These are phyloP conservation scores for Seriola quinqueradiata DNA, from an alignment of 2,113 vertebrate species.

Conservation along the genomic window DNA sequence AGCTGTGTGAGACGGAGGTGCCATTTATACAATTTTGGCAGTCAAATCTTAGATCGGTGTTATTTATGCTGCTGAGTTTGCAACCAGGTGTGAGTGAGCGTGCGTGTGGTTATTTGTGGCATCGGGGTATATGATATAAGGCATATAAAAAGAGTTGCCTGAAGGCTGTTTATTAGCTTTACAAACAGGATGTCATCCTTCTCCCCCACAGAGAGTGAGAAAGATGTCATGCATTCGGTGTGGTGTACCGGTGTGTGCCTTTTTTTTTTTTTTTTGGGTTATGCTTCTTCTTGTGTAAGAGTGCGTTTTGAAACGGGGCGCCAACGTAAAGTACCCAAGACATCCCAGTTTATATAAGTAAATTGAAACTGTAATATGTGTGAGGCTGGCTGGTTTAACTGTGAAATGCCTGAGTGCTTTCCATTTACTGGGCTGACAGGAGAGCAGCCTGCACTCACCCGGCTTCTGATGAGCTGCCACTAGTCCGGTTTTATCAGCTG, in stretches of 20 bases:
- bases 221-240: conserved; percentile 44
- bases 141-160: conserved; percentile 63
- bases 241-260: conserved; percentile 4
- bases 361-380: conserved; percentile 69
- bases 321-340: conserved; percentile 42
- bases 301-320: conserved; percentile 22
- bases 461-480: conserved; percentile 53
- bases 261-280: neutral
- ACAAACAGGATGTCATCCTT: conserved; percentile 58
- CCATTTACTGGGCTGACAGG: conserved; percentile 60
- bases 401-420: conserved; percentile 64
- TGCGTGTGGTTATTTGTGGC: conserved; percentile 47
- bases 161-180: conserved; percentile 75
- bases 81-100: conserved; percentile 51
- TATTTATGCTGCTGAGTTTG: conserved; percentile 70
- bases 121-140: conserved; percentile 57
- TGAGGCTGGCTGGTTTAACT: conserved; percentile 60
- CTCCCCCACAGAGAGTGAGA: conserved; percentile 41
- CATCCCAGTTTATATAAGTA: conserved; percentile 64
- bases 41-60: conserved; percentile 52
- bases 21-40: conserved; percentile 46
- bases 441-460: conserved; percentile 35
- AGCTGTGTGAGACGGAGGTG: conserved; percentile 49
- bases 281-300: conserved; percentile 24
- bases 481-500: conserved; percentile 50